Percentiles rank a stretch among this genome's conserved stretches.
phyloP scores from a whole-genome alignment of 2,888 invertebrate genomes.

The Cacoxenus indagator region DNA sequence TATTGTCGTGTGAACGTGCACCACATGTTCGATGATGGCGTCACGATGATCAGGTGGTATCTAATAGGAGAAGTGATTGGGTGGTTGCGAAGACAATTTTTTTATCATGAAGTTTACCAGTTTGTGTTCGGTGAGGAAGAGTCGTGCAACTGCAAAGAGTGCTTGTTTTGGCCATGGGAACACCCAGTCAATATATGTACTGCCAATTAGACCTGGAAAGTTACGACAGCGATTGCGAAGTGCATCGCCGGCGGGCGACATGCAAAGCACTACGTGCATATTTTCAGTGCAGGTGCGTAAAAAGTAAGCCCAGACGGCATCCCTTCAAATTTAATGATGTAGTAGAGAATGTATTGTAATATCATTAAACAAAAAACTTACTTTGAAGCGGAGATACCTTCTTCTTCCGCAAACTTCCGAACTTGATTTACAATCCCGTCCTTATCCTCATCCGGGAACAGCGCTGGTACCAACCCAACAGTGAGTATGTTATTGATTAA shows the following conservation, averaged over 20 bases:
- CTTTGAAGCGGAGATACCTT: constrained; percentile 82
- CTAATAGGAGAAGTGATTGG: constrained; percentile 60
- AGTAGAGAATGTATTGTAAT: background rate
- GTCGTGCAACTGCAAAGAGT: constrained; percentile 86
- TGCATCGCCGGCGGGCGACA: constrained; percentile 89
- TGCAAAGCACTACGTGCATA: constrained; percentile 89
- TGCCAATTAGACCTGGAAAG: constrained; percentile 93
- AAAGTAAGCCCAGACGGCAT: constrained; percentile 89
- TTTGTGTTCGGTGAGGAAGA: constrained; percentile 82
- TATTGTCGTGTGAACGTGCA: constrained; percentile 86
- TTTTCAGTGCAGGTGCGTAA: constrained; percentile 83
- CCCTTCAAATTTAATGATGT: constrained; percentile 71
- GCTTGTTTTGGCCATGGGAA: constrained; percentile 95
- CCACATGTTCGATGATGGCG: constrained; percentile 85
- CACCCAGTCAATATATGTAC: constrained; percentile 94
- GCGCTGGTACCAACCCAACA: constrained; percentile 87
- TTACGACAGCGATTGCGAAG: constrained; percentile 87
- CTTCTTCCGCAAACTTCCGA: constrained; percentile 78
- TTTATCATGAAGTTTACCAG: constrained; percentile 60
- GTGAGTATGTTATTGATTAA: constrained; percentile 92
- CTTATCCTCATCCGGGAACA: constrained; percentile 91
- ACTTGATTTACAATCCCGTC: constrained; percentile 82
- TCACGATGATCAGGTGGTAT: constrained; percentile 79
- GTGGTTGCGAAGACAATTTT: background rate
- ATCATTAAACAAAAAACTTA: constrained; percentile 53